These are phyloP conservation scores for Eurois occulta DNA, from an alignment of 2,888 invertebrate species.

Conservation along the genomic window DNA sequence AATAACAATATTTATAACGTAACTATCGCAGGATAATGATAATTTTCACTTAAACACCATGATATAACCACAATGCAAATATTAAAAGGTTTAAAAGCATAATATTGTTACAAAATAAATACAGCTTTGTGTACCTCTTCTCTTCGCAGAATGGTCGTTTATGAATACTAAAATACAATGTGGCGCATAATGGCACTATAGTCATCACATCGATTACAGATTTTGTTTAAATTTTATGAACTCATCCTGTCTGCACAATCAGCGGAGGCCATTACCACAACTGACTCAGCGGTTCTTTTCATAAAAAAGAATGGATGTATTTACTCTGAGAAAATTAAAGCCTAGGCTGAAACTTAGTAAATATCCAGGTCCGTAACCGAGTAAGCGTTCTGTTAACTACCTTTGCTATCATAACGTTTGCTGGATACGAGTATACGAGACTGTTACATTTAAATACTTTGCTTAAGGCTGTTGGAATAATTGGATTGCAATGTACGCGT, in stretches of 20 bases:
- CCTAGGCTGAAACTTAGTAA: conserved; percentile 39
- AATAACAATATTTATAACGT: conserved; percentile 43
- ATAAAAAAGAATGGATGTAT: conserved; percentile 55
- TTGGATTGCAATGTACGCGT: conserved; percentile 44
- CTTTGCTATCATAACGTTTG: conserved; percentile 51
- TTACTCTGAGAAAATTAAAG: conserved; percentile 54
- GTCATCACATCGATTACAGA: conserved; percentile 59
- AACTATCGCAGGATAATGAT: conserved; percentile 27
- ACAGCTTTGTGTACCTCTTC: conserved; percentile 42
- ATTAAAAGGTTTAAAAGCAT: conserved; percentile 55
- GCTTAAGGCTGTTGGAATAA: conserved; percentile 51
- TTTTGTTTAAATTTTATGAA: conserved; percentile 62
- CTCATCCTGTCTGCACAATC: conserved; percentile 51
- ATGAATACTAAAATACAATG: conserved; percentile 64
- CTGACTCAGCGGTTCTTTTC: conserved; percentile 51
- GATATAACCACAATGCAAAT: conserved; percentile 45
- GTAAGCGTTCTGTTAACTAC: conserved; percentile 40
- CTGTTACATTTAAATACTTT: conserved; percentile 49
- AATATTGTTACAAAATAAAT: conserved; percentile 53
- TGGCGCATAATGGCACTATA: conserved; percentile 53
- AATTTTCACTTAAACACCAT: conserved; percentile 38
- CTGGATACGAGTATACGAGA: conserved; percentile 32
- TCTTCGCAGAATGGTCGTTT: conserved; percentile 44
- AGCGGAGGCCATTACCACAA: conserved; percentile 39
- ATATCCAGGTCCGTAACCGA: conserved; percentile 25